Evolutionary conservation across 2,888 invertebrate genomes (phyloP).

Genomic region (Pardosa pseudoannulata): DNA sequence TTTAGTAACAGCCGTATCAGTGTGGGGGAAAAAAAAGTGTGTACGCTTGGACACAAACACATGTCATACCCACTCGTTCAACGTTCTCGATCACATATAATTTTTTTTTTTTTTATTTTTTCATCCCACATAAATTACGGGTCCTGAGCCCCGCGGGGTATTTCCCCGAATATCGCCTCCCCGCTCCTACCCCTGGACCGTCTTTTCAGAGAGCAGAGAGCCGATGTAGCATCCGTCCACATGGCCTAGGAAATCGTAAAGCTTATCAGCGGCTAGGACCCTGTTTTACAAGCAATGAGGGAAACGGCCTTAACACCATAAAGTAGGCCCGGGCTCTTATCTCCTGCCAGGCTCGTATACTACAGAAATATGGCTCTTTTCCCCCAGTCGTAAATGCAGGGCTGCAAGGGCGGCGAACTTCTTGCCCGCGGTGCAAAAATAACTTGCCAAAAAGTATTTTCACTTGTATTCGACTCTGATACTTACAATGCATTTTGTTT

Average conservation of each 20-base stretch:
- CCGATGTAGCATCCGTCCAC: conserved; percentile 30
- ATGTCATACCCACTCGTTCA: neutral
- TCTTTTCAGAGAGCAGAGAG: neutral
- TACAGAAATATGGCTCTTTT: conserved; percentile 57
- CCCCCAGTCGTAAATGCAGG: conserved; percentile 48
- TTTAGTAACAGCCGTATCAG: neutral
- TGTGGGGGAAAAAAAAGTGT: neutral
- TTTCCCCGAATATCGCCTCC: conserved; percentile 42
- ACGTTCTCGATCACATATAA: neutral
- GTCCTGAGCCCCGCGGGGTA: conserved; percentile 40
- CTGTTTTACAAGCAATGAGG: conserved; percentile 72
- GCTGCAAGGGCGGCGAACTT: conserved; percentile 28
- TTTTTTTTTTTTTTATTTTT: neutral
- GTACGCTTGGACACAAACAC: conserved; percentile 5
- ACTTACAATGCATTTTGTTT: too few relatives aligned
- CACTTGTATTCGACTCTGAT: too few relatives aligned
- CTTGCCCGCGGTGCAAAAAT: neutral
- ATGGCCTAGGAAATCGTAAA: conserved; percentile 67
- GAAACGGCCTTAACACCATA: conserved; percentile 67
- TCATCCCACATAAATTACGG: conserved; percentile 31
- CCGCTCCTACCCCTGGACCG: neutral
- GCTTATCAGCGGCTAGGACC: conserved; percentile 64
- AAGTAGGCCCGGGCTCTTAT: conserved; percentile 56
- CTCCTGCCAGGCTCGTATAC: conserved; percentile 23
- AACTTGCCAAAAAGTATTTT: too few relatives aligned